These are phyloP conservation scores for Micromys minutus DNA, from an alignment of 2,113 vertebrate species.

Conservation along the genomic window DNA sequence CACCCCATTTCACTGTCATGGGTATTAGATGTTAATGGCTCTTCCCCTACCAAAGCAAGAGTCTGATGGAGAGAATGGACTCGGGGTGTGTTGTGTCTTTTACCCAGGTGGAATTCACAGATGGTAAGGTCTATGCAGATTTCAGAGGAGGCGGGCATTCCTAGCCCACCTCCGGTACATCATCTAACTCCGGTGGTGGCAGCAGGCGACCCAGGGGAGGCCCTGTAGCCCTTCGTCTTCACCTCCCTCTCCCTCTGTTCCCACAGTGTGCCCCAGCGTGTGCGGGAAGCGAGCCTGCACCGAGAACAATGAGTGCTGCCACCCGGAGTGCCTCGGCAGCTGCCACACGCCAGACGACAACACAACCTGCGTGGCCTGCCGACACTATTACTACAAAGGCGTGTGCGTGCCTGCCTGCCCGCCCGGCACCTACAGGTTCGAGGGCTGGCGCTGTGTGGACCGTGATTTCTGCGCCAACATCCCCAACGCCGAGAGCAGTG, in stretches of 20 bases:
- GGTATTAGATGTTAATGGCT: not conserved
- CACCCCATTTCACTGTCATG: not conserved
- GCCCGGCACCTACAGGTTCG: constrained; percentile 93
- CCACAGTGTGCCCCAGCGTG: constrained; percentile 91
- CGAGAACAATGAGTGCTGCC: constrained; percentile 93
- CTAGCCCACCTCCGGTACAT: accelerated
- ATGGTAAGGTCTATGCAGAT: not conserved
- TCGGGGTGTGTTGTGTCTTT: not conserved
- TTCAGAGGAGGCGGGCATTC: not conserved
- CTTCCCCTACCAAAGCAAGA: too few relatives aligned
- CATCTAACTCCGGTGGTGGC: not conserved
- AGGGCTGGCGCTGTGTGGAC: constrained; percentile 98
- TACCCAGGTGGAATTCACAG: not conserved
- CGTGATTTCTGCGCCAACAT: constrained; percentile 92
- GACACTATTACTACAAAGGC: constrained; percentile 93
- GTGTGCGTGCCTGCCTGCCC: constrained; percentile 93
- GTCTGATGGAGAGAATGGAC: not conserved
- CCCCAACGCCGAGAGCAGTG: constrained; percentile 85
- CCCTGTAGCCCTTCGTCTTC: not conserved
- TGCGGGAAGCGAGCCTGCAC: constrained; percentile 94
- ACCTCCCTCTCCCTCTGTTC: constrained; percentile 52
- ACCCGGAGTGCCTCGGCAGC: constrained; percentile 95
- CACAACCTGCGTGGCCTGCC: constrained; percentile 93
- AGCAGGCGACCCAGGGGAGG: not conserved
- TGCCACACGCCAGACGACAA: constrained; percentile 91